Conservation (phyloP, 2,113 vertebrate genomes). For the Diadophis punctatus region DNA sequence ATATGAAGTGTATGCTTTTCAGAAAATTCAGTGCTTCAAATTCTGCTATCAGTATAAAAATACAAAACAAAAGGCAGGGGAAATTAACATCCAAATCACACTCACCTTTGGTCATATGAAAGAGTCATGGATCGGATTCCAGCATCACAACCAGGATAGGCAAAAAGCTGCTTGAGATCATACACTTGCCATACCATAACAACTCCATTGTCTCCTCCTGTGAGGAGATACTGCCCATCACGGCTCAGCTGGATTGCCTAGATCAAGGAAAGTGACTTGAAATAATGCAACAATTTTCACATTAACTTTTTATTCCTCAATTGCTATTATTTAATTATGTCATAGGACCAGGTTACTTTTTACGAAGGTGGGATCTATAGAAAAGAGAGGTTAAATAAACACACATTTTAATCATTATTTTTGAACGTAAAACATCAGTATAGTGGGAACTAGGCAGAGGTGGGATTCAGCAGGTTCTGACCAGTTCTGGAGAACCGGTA, state of each 20-base stretch:
- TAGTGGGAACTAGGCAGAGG: neutral
- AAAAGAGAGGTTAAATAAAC: neutral
- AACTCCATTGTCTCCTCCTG: slow-evolving; percentile 87
- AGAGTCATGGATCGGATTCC: slow-evolving; percentile 95
- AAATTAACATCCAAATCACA: neutral
- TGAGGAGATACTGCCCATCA: slow-evolving; percentile 95
- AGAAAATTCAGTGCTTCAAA: neutral
- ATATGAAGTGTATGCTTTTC: neutral
- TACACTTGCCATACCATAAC: slow-evolving; percentile 88
- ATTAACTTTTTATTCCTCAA: neutral
- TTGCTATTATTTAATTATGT: neutral
- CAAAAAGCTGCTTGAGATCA: slow-evolving; percentile 87
- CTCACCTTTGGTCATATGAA: slow-evolving; percentile 94
- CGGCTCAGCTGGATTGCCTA: slow-evolving; percentile 92
- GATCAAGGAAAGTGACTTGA: neutral
- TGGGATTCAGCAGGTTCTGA: too few relatives aligned
- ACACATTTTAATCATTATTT: neutral
- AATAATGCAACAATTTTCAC: neutral
- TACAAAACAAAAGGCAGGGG: neutral
- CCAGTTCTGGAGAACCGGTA: too few relatives aligned
- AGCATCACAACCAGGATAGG: slow-evolving; percentile 94
- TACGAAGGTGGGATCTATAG: neutral
- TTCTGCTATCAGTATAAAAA: neutral
- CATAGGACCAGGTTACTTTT: neutral
- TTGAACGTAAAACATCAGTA: neutral